These are phyloP conservation scores for Cinclus cinclus DNA, from an alignment of 2,113 vertebrate species.

Conservation along the genomic window DNA sequence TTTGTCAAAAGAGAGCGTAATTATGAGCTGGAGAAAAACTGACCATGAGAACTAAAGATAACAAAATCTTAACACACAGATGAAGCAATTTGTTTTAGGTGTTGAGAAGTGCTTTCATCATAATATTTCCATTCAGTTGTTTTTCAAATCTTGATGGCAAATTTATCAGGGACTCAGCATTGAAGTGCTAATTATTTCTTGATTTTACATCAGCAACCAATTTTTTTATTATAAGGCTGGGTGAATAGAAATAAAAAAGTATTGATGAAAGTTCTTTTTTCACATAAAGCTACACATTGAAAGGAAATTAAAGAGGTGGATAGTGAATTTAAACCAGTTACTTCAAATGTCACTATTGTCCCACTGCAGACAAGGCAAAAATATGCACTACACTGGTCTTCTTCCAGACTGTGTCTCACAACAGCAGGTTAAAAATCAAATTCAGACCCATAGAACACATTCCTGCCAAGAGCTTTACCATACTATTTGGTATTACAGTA, in stretches of 20 bases:
- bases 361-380: neutral
- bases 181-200: slow-evolving; percentile 44
- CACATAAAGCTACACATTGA: slow-evolving; percentile 1
- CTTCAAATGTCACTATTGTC: neutral
- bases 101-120: slow-evolving; percentile 29
- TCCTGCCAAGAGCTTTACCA: neutral
- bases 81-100: slow-evolving; percentile 33
- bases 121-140: neutral
- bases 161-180: slow-evolving; percentile 34
- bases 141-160: slow-evolving; percentile 23
- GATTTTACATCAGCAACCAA: neutral
- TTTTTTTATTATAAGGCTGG: slow-evolving; percentile 6
- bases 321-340: neutral
- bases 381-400: neutral
- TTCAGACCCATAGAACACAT: neutral
- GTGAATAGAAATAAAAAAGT: neutral
- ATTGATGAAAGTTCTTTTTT: slow-evolving; percentile 12
- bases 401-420: neutral
- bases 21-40: slow-evolving; percentile 34
- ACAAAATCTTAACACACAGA: slow-evolving; percentile 36
- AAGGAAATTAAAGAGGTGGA: neutral
- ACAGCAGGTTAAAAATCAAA: neutral
- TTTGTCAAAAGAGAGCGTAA: slow-evolving; percentile 47
- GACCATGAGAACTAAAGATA: slow-evolving; percentile 14
- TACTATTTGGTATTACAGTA: neutral